Percentiles rank a stretch among this genome's conserved stretches.
Evolutionary conservation across 2,888 invertebrate species (phyloP).

Genomic region (Pterostichus niger): DNA sequence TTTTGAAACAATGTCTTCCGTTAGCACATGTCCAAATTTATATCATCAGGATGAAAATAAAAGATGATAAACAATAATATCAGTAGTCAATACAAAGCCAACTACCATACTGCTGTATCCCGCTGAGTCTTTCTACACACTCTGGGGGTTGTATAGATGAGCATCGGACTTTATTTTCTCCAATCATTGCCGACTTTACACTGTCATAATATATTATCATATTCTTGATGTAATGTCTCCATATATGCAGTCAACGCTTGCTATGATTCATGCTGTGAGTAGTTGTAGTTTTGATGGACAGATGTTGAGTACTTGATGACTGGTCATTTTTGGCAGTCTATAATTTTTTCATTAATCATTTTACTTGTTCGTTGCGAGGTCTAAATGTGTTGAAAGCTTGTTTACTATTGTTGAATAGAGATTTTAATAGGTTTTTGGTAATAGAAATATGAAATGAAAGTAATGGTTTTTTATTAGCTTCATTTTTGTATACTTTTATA

Average conservation of each 20-base stretch:
- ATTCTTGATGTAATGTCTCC: conserved; percentile 43
- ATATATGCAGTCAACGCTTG: conserved; percentile 11
- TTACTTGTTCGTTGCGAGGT: conserved; percentile 2
- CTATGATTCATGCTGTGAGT: conserved; percentile 28
- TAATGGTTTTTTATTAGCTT: conserved; percentile 15
- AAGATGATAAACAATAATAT: conserved; percentile 15
- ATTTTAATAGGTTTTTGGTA: conserved; percentile 16
- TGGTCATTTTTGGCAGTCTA: conserved; percentile 57
- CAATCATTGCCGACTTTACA: conserved; percentile 47
- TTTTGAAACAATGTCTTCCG: neutral
- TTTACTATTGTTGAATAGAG: conserved; percentile 23
- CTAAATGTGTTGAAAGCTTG: conserved; percentile 25
- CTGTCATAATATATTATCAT: conserved; percentile 55
- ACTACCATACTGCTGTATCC: conserved; percentile 14
- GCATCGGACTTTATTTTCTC: conserved; percentile 35
- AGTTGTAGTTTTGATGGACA: conserved; percentile 33
- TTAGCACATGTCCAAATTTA: conserved; percentile 28
- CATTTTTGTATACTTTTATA: neutral
- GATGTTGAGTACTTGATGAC: conserved; percentile 35
- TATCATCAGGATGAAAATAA: conserved; percentile 12
- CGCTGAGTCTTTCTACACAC: conserved; percentile 25
- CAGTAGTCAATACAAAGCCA: conserved; percentile 31
- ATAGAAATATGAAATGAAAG: conserved; percentile 32
- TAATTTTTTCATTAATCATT: conserved; percentile 57
- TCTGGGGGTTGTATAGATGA: conserved; percentile 10